A percentile compares a stretch with the other conserved stretches of the same genome.
These are phyloP conservation scores for Xestoiulus laeticollis DNA, from an alignment of 2,888 invertebrate species.

Conservation along the genomic window DNA sequence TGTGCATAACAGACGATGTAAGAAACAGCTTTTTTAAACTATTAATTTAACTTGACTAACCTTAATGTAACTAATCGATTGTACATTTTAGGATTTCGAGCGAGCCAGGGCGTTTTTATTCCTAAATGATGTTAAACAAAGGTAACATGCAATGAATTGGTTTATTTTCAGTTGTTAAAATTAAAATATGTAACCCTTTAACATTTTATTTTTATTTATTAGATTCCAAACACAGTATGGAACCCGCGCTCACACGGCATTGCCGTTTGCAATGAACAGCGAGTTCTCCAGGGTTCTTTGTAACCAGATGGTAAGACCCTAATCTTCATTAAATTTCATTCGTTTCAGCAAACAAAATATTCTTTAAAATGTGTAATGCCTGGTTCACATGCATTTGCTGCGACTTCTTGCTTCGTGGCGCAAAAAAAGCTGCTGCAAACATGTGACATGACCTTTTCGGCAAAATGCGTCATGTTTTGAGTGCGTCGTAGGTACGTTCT, in stretches of 20 bases:
- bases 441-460: no score
- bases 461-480: no score
- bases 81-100: slow-evolving; percentile 82
- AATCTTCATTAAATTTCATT: no score
- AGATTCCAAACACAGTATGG: slow-evolving; percentile 87
- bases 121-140: slow-evolving; percentile 83
- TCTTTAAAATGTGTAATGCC: neutral
- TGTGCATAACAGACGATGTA: slow-evolving; percentile 88
- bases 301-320: slow-evolving; percentile 79
- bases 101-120: slow-evolving; percentile 89
- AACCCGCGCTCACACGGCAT: slow-evolving; percentile 80
- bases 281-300: slow-evolving; percentile 87
- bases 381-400: no score
- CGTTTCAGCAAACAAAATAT: neutral
- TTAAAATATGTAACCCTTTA: no score
- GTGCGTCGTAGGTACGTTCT: no score
- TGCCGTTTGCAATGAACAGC: slow-evolving; percentile 95
- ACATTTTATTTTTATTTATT: neutral
- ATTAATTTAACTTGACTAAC: neutral
- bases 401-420: no score
- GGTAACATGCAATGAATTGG: no score
- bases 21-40: slow-evolving; percentile 59
- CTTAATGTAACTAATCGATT: neutral
- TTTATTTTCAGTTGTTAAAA: no score
- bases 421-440: no score